Conservation (phyloP, 2,888 invertebrate genomes). For the Nephrotoma flavescens region DNA sequence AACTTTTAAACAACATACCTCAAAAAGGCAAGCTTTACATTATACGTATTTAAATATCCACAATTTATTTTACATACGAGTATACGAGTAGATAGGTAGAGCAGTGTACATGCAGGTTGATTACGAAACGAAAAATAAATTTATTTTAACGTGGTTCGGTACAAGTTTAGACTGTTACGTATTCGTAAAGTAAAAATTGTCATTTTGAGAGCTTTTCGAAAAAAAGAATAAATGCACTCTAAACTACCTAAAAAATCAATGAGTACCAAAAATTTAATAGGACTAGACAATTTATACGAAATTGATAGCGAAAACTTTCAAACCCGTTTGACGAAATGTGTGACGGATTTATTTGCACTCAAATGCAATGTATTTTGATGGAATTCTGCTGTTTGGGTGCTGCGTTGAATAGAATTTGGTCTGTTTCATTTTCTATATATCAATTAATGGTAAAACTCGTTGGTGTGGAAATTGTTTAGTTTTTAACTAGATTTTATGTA, state of each 20-base stretch:
- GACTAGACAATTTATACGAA: not conserved
- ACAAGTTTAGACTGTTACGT: too few relatives aligned
- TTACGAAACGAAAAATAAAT: too few relatives aligned
- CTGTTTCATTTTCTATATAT: not conserved
- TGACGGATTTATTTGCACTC: not conserved
- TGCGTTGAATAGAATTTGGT: not conserved
- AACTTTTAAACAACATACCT: too few relatives aligned
- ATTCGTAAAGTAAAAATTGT: too few relatives aligned
- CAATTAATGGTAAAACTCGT: not conserved
- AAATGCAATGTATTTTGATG: not conserved
- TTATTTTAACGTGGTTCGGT: too few relatives aligned
- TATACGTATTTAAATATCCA: too few relatives aligned
- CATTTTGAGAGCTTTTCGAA: too few relatives aligned
- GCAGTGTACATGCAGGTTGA: too few relatives aligned
- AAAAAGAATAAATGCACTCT: not conserved
- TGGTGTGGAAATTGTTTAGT: not conserved
- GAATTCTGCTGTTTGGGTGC: not conserved
- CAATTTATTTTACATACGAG: too few relatives aligned
- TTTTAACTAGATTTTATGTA: not conserved
- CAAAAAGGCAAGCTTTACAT: too few relatives aligned
- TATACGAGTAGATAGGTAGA: too few relatives aligned
- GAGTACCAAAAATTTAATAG: not conserved
- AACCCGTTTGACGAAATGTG: not conserved
- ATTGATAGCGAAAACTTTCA: too few relatives aligned
- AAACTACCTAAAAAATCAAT: not conserved